Evolutionary conservation across 2,797 vertebrate genomes (phyloP).

Genomic region (Cirrhinus mrigala): DNA sequence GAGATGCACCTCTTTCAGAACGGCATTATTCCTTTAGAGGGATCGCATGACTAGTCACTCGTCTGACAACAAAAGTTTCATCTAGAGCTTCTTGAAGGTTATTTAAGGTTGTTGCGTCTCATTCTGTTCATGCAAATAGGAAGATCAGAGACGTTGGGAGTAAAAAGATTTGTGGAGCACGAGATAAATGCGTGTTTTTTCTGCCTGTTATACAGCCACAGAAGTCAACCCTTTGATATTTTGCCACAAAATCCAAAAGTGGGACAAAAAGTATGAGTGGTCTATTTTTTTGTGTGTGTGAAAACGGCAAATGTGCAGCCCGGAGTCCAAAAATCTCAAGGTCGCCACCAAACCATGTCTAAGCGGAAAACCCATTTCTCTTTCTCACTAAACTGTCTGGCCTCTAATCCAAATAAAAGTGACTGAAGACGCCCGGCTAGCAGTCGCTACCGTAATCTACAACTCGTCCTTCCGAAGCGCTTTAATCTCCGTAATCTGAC

Average conservation of each 20-base stretch:
- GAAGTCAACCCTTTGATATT: constrained; percentile 45
- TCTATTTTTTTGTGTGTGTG: not conserved
- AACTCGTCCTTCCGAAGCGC: constrained; percentile 49
- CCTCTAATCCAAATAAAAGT: constrained; percentile 57
- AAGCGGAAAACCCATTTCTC: constrained; percentile 39
- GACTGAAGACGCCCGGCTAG: constrained; percentile 33
- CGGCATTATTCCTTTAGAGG: not conserved
- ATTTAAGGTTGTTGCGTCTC: constrained; percentile 35
- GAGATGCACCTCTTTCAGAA: constrained; percentile 9
- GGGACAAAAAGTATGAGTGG: not conserved
- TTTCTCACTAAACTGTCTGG: constrained; percentile 49
- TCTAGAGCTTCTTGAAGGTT: constrained; percentile 49
- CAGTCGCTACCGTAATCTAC: constrained; percentile 27
- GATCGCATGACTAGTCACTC: not conserved
- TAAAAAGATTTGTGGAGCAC: constrained; percentile 6
- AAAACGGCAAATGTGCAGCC: constrained; percentile 2
- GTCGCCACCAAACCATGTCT: constrained; percentile 47
- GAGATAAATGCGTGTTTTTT: constrained; percentile 46
- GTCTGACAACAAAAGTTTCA: constrained; percentile 43
- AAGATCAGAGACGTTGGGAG: constrained; percentile 35
- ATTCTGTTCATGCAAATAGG: constrained; percentile 16
- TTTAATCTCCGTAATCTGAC: constrained; percentile 56
- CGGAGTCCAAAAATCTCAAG: constrained; percentile 40
- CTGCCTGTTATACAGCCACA: constrained; percentile 15
- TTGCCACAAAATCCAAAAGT: not conserved